Evolutionary conservation across 2,888 invertebrate species (phyloP), one percentile per base, ranked within the genome.

Genomic region (Rhingia campestris): DNA sequence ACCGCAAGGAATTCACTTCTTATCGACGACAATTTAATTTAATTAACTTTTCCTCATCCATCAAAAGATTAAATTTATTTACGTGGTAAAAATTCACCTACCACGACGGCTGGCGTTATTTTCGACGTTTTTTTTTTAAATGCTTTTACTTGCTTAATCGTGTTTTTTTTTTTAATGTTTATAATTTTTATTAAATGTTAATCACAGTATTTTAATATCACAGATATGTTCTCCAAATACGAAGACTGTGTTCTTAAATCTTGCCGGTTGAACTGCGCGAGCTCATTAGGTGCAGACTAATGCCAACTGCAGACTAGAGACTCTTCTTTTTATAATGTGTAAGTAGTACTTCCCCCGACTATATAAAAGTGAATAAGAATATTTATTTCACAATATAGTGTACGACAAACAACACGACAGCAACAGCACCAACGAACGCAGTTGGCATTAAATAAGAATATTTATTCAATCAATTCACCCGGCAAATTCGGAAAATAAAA

Each of bases 371-470:
- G 22, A 22, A 22, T 2, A 22, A 22, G 22, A 22, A 47, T 70
- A 32, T 67, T 77, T 53, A 43, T 74, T 69, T 79, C 69, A 51
- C 41, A 82, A 82, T 82, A 22, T 22, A 22, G 22, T 73, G 69
- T 47, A 64, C 14, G 22, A 56, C 43, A 22, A 45, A 69, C 35
- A 14, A 56, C 58, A 14, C 35, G 30, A 56, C 58, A 14, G 61
- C 64, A 59, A 69, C 56, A 14, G 49, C 64, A 14, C 12, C 14
- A 30, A 49, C 41, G 6, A 82, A 77, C 77, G 82, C 73, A 82
- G 82, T 82, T 82, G 82, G 82, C 82, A 82, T 77, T 73, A 77
- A 74, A 45, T 64, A 56, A 58, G 33, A 77, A 63, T 53, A 70
- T 70, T 56, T 70, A 77, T 58, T 41, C 56, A 70, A 59, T 30